phyloP scores from a whole-genome alignment of 2,888 invertebrate species.

The Proisotoma minuta region DNA sequence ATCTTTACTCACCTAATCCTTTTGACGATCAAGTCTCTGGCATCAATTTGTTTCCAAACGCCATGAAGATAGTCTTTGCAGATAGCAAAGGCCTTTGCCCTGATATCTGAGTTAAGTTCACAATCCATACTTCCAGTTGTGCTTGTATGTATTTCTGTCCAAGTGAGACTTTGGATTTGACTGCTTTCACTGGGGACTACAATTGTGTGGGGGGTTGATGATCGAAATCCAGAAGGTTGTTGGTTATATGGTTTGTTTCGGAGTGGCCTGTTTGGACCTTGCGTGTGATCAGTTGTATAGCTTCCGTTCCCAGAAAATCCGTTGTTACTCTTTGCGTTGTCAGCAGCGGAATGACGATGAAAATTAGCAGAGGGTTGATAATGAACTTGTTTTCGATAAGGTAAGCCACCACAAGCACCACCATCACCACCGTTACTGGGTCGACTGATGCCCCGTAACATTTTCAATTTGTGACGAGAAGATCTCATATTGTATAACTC shows the following conservation, averaged over 20 bases:
- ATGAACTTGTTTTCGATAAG: constrained; percentile 16
- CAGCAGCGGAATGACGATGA: constrained; percentile 4
- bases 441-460: constrained; percentile 46
- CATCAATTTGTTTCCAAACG: constrained; percentile 78
- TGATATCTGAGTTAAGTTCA: constrained; percentile 60
- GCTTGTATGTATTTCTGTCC: constrained; percentile 9
- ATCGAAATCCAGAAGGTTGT: constrained; percentile 14
- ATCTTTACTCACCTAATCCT: constrained; percentile 69
- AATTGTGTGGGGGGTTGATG: not conserved
- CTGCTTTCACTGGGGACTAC: not conserved
- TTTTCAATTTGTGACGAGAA: constrained; percentile 45
- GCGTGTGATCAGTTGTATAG: not conserved
- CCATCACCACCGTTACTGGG: constrained; percentile 35
- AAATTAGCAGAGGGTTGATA: constrained; percentile 20
- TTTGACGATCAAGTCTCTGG: constrained; percentile 71
- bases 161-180: not conserved
- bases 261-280: not conserved
- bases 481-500: constrained; percentile 43
- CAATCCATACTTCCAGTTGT: constrained; percentile 30
- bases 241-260: constrained; percentile 6
- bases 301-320: not conserved
- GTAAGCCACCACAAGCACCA: constrained; percentile 9
- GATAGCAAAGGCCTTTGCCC: constrained; percentile 74
- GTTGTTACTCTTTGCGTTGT: not conserved
- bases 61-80: constrained; percentile 86